A percentile compares a stretch with the other conserved stretches of the same genome.
phyloP scores from a whole-genome alignment of 2,113 vertebrate genomes.

The Anser brachyrhynchus region DNA sequence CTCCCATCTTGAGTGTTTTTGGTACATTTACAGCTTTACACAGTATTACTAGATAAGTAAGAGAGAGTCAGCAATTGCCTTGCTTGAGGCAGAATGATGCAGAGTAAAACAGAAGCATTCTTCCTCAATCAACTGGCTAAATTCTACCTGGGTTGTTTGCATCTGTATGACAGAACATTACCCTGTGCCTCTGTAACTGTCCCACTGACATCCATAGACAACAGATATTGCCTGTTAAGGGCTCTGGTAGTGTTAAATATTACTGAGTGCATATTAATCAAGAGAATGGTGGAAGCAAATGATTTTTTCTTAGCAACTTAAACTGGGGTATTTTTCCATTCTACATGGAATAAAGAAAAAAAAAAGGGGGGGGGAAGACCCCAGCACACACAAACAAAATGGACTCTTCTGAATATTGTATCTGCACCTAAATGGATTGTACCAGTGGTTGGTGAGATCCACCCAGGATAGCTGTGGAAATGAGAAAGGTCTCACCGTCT shows the following conservation, averaged over 20 bases:
- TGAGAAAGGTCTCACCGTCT: background rate
- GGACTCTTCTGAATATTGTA: background rate
- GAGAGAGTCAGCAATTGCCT: background rate
- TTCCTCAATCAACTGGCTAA: background rate
- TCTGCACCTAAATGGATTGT: background rate
- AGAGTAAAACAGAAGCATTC: background rate
- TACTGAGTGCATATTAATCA: background rate
- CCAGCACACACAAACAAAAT: background rate
- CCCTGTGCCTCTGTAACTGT: background rate
- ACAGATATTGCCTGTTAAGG: rapidly evolving
- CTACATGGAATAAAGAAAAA: background rate
- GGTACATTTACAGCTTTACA: rapidly evolving
- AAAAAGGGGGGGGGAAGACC: background rate
- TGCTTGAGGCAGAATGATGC: rapidly evolving
- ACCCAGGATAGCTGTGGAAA: background rate
- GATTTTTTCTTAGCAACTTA: background rate
- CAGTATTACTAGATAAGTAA: background rate
- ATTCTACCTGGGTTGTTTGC: background rate
- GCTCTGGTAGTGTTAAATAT: background rate
- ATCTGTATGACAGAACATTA: background rate
- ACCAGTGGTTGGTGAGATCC: background rate
- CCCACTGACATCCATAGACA: background rate
- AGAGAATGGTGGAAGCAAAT: background rate
- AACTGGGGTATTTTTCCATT: background rate
- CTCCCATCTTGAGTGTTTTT: background rate